phyloP scores from a whole-genome alignment of 1,140 invertebrate species.

The Microvelia longipes region DNA sequence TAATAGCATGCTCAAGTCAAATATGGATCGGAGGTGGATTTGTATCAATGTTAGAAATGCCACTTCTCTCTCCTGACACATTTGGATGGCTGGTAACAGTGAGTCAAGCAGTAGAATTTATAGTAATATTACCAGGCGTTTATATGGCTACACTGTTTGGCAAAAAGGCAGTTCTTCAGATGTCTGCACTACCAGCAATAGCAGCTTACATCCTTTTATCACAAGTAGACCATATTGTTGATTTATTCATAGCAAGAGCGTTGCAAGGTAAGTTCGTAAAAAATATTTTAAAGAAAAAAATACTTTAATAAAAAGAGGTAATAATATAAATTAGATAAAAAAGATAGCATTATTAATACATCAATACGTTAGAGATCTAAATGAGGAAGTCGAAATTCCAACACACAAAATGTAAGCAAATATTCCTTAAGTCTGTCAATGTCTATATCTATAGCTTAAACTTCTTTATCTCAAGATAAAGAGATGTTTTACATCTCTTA shows the following conservation, averaged over 20 bases:
- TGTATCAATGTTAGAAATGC: not conserved
- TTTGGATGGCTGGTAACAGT: not conserved
- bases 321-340: no score
- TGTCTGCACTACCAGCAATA: not conserved
- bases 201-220: not conserved
- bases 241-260: not conserved
- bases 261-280: not conserved
- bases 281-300: no score
- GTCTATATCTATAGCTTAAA: no score
- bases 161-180: not conserved
- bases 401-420: no score
- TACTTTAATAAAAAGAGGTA: no score
- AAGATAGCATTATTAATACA: no score
- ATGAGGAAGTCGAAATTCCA: no score
- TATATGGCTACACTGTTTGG: not conserved
- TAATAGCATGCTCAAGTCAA: not conserved
- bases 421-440: no score
- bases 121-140: not conserved
- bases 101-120: not conserved
- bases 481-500: no score
- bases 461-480: no score
- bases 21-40: not conserved
- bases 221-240: not conserved
- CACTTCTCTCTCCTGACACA: not conserved
- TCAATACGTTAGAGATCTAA: no score